Conservation (phyloP, 2,888 invertebrate genomes). For the Sarcophaga caerulescens region DNA sequence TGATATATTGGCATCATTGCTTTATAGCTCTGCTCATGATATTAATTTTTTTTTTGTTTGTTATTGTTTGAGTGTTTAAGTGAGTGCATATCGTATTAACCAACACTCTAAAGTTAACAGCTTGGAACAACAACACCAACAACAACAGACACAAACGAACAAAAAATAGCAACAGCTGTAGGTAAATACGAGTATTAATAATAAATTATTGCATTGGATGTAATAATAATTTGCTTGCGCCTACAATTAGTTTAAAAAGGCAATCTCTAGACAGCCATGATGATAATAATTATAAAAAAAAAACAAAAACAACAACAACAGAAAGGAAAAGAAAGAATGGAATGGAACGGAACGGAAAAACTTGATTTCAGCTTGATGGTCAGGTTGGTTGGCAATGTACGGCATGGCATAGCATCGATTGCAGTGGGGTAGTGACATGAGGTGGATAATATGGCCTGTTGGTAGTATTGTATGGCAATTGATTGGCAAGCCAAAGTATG, state of each 20-base stretch:
- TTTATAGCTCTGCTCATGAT: not conserved
- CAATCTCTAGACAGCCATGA: conserved; percentile 32
- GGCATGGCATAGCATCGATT: conserved; percentile 1
- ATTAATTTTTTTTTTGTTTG: not conserved
- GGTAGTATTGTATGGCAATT: no score
- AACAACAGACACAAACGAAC: not conserved
- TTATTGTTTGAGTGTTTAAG: not conserved
- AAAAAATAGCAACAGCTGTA: conserved; percentile 51
- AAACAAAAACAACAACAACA: not conserved
- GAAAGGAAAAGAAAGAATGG: not conserved
- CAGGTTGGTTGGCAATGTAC: conserved; percentile 15
- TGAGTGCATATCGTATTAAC: conserved; percentile 1
- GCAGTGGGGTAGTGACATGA: not conserved
- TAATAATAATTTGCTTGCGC: conserved; percentile 61
- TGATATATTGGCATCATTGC: not conserved
- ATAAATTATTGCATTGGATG: conserved; percentile 53
- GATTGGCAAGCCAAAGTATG: no score
- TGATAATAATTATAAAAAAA: not conserved
- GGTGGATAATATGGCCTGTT: no score
- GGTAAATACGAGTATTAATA: conserved; percentile 50
- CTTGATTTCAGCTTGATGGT: conserved; percentile 48
- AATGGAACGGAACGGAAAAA: conserved; percentile 12
- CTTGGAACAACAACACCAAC: conserved; percentile 43
- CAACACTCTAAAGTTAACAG: conserved; percentile 49
- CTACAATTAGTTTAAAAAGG: conserved; percentile 61